Conservation (phyloP, 1,140 invertebrate species). For the Amphibalanus amphitrite region DNA sequence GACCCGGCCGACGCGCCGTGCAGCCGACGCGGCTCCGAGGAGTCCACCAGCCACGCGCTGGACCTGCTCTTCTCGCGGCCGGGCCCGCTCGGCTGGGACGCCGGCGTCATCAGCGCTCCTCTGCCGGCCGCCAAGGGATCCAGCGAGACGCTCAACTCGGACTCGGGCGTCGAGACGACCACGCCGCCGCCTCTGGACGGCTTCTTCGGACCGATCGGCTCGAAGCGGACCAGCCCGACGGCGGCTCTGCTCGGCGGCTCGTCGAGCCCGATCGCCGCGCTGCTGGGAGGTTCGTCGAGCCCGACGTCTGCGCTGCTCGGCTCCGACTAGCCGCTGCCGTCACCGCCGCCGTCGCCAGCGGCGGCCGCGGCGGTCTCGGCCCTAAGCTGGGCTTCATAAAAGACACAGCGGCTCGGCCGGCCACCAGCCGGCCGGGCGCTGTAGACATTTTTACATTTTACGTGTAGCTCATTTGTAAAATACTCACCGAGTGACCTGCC, state of each 20-base stretch:
- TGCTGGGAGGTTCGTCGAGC: neutral
- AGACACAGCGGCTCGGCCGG: neutral
- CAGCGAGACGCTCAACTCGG: conserved; percentile 4
- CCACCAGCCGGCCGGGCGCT: neutral
- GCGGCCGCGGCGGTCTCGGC: no score
- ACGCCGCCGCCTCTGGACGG: conserved; percentile 1
- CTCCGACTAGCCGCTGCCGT: neutral
- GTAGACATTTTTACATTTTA: conserved; percentile 2
- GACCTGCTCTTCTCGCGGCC: neutral
- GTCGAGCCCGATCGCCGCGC: no score
- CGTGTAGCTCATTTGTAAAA: neutral
- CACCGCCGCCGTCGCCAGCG: no score
- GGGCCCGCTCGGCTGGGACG: neutral
- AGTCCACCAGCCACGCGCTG: neutral
- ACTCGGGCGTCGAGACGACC: neutral
- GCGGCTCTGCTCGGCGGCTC: neutral
- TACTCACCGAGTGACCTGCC: neutral
- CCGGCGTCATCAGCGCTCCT: no score
- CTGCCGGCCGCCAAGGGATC: neutral
- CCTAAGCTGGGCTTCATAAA: neutral
- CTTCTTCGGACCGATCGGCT: neutral
- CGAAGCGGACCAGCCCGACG: conserved; percentile 3
- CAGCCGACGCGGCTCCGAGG: neutral
- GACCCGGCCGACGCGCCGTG: neutral
- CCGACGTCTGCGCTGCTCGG: neutral